These are phyloP conservation scores for Sebastes kiyomatsui DNA, from an alignment of 2,797 vertebrate species.

Conservation along the genomic window DNA sequence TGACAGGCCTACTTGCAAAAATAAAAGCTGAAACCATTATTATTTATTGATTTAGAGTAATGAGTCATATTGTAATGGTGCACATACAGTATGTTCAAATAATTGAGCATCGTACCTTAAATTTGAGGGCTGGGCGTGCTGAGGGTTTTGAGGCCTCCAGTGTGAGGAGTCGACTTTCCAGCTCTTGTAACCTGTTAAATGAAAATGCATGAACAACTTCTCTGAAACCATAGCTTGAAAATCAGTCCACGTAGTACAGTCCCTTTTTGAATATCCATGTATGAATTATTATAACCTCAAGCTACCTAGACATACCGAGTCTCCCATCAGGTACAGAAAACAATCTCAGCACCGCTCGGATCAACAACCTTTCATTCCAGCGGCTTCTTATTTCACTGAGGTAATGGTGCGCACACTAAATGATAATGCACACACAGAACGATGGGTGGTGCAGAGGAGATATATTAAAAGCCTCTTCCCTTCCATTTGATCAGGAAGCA, in stretches of 20 bases:
- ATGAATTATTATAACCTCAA: background rate
- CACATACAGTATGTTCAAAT: background rate
- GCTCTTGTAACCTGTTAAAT: constrained; percentile 86
- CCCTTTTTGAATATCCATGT: background rate
- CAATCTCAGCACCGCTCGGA: background rate
- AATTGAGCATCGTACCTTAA: constrained; percentile 86
- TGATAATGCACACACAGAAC: background rate
- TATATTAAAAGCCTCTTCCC: background rate
- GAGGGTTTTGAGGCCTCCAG: constrained; percentile 86
- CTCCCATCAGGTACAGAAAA: background rate
- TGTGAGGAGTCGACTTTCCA: constrained; percentile 90
- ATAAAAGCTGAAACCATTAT: background rate
- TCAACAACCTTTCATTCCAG: background rate
- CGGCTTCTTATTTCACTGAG: background rate
- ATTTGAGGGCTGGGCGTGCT: constrained; percentile 91
- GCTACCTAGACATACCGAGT: background rate
- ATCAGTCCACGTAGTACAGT: background rate
- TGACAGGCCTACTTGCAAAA: background rate
- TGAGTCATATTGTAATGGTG: background rate
- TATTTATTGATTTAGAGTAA: background rate
- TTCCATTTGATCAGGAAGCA: background rate
- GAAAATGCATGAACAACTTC: background rate
- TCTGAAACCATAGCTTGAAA: background rate
- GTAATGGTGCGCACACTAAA: background rate
- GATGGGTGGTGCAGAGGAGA: background rate